Evolutionary conservation across 2,113 vertebrate species (phyloP).

Genomic region (Sylvilagus bachmani): DNA sequence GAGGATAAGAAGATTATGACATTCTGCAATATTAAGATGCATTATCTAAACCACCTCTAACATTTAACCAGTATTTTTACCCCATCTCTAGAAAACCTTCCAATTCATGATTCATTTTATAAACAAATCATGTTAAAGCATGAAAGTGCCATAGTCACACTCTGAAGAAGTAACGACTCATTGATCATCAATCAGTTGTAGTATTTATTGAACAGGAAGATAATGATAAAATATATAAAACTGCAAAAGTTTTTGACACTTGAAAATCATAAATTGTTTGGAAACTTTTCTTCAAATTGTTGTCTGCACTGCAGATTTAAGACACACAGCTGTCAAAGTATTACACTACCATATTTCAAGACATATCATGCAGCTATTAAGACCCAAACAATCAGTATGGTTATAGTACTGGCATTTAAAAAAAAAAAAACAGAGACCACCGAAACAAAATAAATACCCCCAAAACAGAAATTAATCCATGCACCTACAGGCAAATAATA

Average conservation of each 20-base stretch:
- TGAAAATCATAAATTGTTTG: slow-evolving; percentile 23
- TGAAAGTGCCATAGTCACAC: neutral
- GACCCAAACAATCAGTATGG: too few species aligned
- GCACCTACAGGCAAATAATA: too few species aligned
- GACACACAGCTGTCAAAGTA: neutral
- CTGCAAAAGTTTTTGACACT: neutral
- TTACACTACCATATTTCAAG: too few species aligned
- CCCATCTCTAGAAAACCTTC: neutral
- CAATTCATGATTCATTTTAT: neutral
- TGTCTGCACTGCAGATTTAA: neutral
- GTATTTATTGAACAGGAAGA: neutral
- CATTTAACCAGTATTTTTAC: neutral
- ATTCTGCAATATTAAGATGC: neutral
- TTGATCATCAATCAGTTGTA: neutral
- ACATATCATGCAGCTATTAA: too few species aligned
- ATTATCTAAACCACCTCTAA: neutral
- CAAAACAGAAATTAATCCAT: too few species aligned
- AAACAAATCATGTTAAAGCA: neutral
- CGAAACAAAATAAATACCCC: too few species aligned
- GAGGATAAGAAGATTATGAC: neutral
- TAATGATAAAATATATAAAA: neutral
- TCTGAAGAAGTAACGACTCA: neutral
- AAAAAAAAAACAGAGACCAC: too few species aligned
- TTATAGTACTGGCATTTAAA: too few species aligned
- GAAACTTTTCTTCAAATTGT: neutral